Percentiles rank a stretch among this genome's conserved stretches.
These are phyloP conservation scores for Marasmarcha lunaedactyla DNA, from an alignment of 2,888 invertebrate species.

Conservation along the genomic window DNA sequence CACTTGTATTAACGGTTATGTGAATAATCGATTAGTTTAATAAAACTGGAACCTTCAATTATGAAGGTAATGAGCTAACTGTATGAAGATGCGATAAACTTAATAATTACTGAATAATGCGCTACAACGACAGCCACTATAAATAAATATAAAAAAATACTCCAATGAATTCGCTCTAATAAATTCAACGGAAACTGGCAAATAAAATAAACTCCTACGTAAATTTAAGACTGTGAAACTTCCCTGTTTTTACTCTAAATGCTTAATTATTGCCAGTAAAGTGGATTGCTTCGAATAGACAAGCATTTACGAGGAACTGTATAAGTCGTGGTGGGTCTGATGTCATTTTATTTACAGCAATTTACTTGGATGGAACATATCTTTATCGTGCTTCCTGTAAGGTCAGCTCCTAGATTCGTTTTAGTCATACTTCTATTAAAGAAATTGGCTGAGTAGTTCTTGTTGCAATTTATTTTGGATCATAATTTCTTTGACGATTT, in stretches of 20 bases:
- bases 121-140: no score
- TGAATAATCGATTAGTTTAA: neutral
- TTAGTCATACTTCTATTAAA: no score
- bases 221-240: neutral
- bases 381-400: neutral
- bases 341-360: neutral
- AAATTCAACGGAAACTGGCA: no score
- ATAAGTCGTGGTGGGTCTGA: no score
- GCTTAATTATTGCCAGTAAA: neutral
- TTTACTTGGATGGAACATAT: conserved; percentile 3
- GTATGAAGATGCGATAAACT: neutral
- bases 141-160: no score
- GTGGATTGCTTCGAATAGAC: conserved; percentile 21
- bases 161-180: no score
- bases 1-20: neutral
- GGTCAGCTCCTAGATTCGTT: neutral
- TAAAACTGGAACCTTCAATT: neutral
- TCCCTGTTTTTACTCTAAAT: no score
- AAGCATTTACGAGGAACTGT: conserved; percentile 9
- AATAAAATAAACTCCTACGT: no score
- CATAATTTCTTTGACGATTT: no score
- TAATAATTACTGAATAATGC: neutral
- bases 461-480: no score
- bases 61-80: neutral
- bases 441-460: no score